These are phyloP conservation scores for Mirza zaza DNA, from an alignment of 2,113 vertebrate genomes.

Conservation along the genomic window DNA sequence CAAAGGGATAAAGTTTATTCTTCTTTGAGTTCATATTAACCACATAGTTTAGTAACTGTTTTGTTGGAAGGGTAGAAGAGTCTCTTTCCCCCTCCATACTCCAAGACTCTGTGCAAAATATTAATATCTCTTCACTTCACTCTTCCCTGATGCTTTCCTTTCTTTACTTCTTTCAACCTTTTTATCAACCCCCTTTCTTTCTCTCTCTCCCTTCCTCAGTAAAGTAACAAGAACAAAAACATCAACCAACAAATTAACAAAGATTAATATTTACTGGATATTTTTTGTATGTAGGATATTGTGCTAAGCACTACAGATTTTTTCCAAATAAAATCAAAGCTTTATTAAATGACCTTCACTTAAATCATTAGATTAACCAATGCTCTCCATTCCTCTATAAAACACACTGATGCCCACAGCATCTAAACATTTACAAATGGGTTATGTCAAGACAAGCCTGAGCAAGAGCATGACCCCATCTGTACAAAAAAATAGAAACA, in stretches of 20 bases:
- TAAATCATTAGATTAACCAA: background rate
- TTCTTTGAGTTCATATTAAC: background rate
- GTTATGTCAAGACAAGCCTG: too few relatives aligned
- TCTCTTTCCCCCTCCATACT: background rate
- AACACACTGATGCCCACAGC: too few relatives aligned
- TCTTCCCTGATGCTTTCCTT: too few relatives aligned
- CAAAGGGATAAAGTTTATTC: background rate
- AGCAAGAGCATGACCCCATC: too few relatives aligned
- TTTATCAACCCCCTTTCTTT: background rate
- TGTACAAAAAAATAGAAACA: too few relatives aligned
- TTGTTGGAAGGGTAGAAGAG: background rate
- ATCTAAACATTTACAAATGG: too few relatives aligned
- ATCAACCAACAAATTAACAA: background rate
- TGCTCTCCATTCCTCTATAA: background rate
- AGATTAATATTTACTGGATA: background rate
- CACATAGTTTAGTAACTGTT: background rate
- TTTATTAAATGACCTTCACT: background rate
- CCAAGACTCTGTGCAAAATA: background rate
- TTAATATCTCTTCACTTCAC: background rate
- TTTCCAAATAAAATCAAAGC: slow-evolving; percentile 5
- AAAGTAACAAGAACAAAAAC: background rate
- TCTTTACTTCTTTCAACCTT: too few relatives aligned
- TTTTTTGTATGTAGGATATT: background rate
- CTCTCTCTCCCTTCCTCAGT: background rate
- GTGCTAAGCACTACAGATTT: background rate